A percentile compares a stretch with the other conserved stretches of the same genome.
These are phyloP conservation scores for Leucophenga maculata DNA, from an alignment of 2,888 invertebrate genomes.

Conservation along the genomic window DNA sequence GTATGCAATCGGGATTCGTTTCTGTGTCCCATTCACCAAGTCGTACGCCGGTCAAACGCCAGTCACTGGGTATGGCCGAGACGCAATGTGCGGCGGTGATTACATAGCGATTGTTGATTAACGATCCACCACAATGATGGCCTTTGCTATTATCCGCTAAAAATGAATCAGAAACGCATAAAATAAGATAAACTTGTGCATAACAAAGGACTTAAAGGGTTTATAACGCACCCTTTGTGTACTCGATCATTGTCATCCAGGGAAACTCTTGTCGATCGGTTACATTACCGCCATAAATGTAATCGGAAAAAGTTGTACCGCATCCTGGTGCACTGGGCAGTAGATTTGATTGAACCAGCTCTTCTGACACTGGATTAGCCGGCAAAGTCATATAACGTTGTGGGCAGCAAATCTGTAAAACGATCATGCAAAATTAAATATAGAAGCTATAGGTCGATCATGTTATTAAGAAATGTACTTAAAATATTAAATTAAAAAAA, in stretches of 20 bases:
- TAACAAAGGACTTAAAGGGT: too few species aligned
- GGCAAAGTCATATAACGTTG: constrained; percentile 1
- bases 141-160: constrained; percentile 75
- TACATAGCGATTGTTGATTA: constrained; percentile 78
- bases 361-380: constrained; percentile 23
- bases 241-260: constrained; percentile 72
- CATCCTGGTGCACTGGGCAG: constrained; percentile 52
- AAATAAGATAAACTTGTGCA: too few species aligned
- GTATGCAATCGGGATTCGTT: constrained; percentile 63
- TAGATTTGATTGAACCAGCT: constrained; percentile 49
- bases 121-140: constrained; percentile 82
- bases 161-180: constrained; percentile 39
- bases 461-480: too few species aligned
- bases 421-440: neutral
- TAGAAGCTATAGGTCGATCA: too few species aligned
- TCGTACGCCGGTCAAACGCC: constrained; percentile 73
- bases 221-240: constrained; percentile 64
- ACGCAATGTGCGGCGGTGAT: constrained; percentile 85
- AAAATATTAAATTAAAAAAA: too few species aligned
- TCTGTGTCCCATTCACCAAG: constrained; percentile 70
- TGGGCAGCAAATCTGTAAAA: constrained; percentile 52
- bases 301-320: constrained; percentile 71
- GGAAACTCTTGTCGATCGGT: constrained; percentile 78
- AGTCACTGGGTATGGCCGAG: constrained; percentile 77
- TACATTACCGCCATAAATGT: constrained; percentile 76